Evolutionary conservation across 1,140 invertebrate genomes (phyloP).

Genomic region (Drosophila mauritiana): DNA sequence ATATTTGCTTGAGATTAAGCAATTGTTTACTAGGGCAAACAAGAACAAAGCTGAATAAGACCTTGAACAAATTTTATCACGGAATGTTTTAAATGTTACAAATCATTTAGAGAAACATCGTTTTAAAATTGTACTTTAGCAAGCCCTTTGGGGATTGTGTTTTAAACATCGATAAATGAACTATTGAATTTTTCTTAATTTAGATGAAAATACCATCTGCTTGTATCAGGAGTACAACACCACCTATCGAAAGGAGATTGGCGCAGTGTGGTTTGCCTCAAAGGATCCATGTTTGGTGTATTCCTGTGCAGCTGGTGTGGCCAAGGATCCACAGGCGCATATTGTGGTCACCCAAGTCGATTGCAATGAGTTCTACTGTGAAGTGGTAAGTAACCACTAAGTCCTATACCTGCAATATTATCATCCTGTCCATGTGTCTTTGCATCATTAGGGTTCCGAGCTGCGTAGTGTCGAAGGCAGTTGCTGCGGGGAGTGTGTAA

Average conservation of each 20-base stretch:
- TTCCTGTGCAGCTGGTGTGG: constrained; percentile 66
- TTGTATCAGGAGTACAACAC: constrained; percentile 57
- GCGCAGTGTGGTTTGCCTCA: constrained; percentile 65
- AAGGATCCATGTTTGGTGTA: constrained; percentile 66
- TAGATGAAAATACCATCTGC: constrained; percentile 42
- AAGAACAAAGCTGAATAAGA: constrained; percentile 21
- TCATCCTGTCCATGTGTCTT: neutral
- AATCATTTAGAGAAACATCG: too few species aligned
- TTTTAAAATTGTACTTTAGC: too few species aligned
- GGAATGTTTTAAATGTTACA: neutral
- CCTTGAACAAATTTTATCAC: constrained; percentile 4
- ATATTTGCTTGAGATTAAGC: constrained; percentile 34
- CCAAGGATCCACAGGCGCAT: constrained; percentile 49
- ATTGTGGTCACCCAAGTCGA: constrained; percentile 73
- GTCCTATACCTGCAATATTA: neutral
- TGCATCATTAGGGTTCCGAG: constrained; percentile 61
- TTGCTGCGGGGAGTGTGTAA: constrained; percentile 79
- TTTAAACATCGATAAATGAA: too few species aligned
- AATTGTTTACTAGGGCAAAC: constrained; percentile 35
- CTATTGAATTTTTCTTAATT: neutral
- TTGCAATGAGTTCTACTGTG: constrained; percentile 80
- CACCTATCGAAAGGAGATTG: constrained; percentile 61
- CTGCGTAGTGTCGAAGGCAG: constrained; percentile 52
- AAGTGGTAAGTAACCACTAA: constrained; percentile 60
- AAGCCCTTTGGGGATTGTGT: too few species aligned